These are phyloP conservation scores for Cheilosia soror DNA, from an alignment of 2,888 invertebrate species.

Conservation along the genomic window DNA sequence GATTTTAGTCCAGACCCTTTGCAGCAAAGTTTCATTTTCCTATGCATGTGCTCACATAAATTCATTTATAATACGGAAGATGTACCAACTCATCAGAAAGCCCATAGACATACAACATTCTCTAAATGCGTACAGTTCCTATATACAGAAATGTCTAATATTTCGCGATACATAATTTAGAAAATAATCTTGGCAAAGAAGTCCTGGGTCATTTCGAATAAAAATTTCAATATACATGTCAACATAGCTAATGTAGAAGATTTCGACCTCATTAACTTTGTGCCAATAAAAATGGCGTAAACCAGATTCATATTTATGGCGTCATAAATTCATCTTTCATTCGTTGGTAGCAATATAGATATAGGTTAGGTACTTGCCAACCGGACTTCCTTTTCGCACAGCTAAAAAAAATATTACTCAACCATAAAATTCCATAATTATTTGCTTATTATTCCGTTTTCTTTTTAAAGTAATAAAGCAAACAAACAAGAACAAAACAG, in stretches of 20 bases:
- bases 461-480: conserved; percentile 5
- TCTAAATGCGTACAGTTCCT: neutral
- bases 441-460: conserved; percentile 2
- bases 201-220: conserved; percentile 21
- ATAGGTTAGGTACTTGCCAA: neutral
- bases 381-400: conserved; percentile 15
- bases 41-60: no score
- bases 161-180: neutral
- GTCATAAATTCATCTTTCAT: conserved; percentile 30
- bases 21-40: no score
- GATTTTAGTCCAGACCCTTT: no score
- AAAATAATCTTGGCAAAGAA: conserved; percentile 19
- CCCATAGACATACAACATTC: neutral
- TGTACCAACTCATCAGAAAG: neutral
- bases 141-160: neutral
- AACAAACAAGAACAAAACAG: neutral
- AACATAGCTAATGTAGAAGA: conserved; percentile 3
- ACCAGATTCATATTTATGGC: conserved; percentile 50
- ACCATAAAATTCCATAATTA: conserved; percentile 28
- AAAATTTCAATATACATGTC: conserved; percentile 9
- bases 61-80: no score
- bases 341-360: neutral
- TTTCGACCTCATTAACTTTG: conserved; percentile 45
- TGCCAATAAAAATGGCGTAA: conserved; percentile 51
- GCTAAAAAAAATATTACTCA: conserved; percentile 6